Conservation (phyloP, 2,113 vertebrate species). For the Chloropsis cyanopogon region DNA sequence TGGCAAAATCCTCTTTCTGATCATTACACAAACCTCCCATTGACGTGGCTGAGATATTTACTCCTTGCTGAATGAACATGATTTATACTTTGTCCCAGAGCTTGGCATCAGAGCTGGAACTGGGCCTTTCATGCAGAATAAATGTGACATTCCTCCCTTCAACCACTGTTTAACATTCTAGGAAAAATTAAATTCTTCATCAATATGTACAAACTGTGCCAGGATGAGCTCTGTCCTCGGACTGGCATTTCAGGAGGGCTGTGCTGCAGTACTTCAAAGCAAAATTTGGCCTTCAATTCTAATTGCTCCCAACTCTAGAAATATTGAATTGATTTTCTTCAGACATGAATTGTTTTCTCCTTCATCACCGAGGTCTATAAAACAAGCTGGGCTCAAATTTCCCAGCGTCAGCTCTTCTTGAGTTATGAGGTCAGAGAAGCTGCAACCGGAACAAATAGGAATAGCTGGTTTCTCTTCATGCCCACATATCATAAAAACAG, state of each 20-base stretch:
- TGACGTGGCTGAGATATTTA: not conserved
- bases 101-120: not conserved
- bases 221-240: not conserved
- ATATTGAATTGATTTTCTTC: conserved; percentile 49
- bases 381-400: conserved; percentile 40
- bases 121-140: not conserved
- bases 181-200: conserved; percentile 6
- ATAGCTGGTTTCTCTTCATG: not conserved
- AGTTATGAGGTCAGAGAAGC: conserved; percentile 43
- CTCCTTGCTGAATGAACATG: not conserved
- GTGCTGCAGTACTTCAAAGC: not conserved
- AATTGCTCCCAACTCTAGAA: conserved; percentile 19
- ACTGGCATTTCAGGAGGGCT: not conserved
- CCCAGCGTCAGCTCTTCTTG: conserved; percentile 32
- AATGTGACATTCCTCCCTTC: not conserved
- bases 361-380: conserved; percentile 16
- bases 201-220: conserved; percentile 1
- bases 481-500: not conserved
- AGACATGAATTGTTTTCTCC: conserved; percentile 38
- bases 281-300: conserved; percentile 4
- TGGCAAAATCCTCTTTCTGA: not conserved
- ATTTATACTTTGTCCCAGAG: not conserved
- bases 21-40: not conserved
- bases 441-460: conserved; percentile 9
- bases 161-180: not conserved